These are phyloP conservation scores for Engraulis encrasicolus DNA, from an alignment of 2,113 vertebrate species.

Conservation along the genomic window DNA sequence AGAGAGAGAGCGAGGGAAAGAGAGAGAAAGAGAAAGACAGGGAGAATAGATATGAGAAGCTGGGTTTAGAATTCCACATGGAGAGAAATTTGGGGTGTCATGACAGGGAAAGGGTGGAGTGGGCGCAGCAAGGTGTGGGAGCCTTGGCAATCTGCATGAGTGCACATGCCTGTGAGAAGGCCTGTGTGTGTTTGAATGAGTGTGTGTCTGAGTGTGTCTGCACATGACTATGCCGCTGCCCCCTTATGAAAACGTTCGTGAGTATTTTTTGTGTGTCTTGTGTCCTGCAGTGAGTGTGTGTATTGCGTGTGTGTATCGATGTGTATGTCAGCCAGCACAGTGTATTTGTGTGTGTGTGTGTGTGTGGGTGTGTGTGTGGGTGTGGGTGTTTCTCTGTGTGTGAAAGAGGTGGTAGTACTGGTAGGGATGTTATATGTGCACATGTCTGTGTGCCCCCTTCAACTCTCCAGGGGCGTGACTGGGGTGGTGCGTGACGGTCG, in stretches of 20 bases:
- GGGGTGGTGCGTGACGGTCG: conserved; percentile 21
- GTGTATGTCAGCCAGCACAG: no score
- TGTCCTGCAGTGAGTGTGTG: background rate
- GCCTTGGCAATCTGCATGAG: conserved; percentile 20
- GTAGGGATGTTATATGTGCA: conserved; percentile 7
- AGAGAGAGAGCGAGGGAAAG: conserved; percentile 37
- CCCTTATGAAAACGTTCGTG: background rate
- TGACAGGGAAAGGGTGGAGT: background rate
- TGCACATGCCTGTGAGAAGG: background rate
- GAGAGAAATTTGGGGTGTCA: conserved; percentile 21
- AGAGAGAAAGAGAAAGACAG: conserved; percentile 31
- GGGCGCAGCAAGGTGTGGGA: conserved; percentile 3
- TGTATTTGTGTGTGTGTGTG: background rate
- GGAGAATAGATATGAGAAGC: conserved; percentile 42
- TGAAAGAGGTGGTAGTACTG: no score
- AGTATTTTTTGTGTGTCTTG: background rate
- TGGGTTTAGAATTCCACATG: conserved; percentile 43
- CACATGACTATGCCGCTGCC: background rate
- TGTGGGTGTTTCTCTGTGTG: conserved; percentile 13
- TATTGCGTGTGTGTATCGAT: conserved; percentile 15
- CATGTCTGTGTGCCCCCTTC: background rate
- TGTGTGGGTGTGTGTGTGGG: conserved; percentile 9
- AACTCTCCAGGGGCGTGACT: conserved; percentile 50
- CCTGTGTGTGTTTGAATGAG: conserved; percentile 26
- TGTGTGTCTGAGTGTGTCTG: background rate